A percentile compares a stretch with the other conserved stretches of the same genome.
phyloP scores from a whole-genome alignment of 2,113 vertebrate species.

The Aptenodytes patagonicus region DNA sequence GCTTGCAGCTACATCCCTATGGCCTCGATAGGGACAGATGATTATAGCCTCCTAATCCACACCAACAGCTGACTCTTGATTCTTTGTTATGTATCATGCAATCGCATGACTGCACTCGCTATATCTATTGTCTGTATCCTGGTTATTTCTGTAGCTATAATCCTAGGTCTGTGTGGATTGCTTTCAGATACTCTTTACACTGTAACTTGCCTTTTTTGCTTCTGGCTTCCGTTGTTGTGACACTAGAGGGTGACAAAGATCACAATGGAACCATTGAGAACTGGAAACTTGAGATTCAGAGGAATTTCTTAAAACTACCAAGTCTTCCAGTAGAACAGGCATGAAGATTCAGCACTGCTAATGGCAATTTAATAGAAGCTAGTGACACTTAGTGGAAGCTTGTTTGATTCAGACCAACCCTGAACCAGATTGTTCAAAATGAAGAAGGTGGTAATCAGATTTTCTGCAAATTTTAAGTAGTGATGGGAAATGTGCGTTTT shows the following conservation, averaged over 20 bases:
- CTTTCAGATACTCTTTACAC: not conserved
- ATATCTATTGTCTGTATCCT: not conserved
- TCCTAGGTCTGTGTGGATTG: no score
- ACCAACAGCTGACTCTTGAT: not conserved
- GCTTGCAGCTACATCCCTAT: not conserved
- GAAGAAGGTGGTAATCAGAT: not conserved
- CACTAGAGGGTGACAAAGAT: conserved; percentile 59
- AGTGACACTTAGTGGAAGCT: not conserved
- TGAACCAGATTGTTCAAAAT: not conserved
- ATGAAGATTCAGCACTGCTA: not conserved
- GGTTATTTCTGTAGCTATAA: not conserved
- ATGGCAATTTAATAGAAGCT: not conserved
- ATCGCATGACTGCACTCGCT: not conserved
- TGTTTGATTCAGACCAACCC: not conserved
- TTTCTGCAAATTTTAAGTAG: not conserved
- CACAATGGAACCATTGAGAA: not conserved
- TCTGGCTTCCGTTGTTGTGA: not conserved
- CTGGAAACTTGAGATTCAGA: not conserved
- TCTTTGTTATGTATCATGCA: not conserved
- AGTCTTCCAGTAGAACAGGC: not conserved
- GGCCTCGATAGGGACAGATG: not conserved
- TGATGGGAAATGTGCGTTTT: not conserved
- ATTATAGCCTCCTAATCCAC: not conserved
- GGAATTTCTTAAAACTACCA: not conserved
- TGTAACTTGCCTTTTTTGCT: not conserved